phyloP scores from a whole-genome alignment of 2,113 vertebrate genomes.

The Otus sunia region DNA sequence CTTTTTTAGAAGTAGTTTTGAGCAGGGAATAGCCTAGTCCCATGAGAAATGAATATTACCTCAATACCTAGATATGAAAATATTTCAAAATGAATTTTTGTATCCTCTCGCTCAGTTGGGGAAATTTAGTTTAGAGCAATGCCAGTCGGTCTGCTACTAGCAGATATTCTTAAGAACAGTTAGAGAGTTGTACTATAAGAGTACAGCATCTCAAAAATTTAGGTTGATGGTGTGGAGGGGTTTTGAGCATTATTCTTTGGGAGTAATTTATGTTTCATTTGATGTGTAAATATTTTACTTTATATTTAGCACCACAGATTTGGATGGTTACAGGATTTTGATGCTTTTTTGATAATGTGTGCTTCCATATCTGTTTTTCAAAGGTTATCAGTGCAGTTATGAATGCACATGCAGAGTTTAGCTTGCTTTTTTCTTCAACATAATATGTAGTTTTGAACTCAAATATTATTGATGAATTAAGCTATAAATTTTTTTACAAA shows the following conservation, averaged over 20 bases:
- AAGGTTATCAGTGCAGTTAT: neutral
- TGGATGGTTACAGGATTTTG: neutral
- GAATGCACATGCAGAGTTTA: neutral
- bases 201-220: neutral
- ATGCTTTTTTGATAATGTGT: neutral
- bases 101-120: neutral
- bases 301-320: neutral
- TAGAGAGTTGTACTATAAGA: neutral
- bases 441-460: neutral
- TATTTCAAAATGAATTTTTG: neutral
- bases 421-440: neutral
- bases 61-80: neutral
- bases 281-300: neutral
- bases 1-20: constrained; percentile 3
- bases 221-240: neutral
- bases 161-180: neutral
- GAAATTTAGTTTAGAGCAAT: neutral
- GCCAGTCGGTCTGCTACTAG: neutral
- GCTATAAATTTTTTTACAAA: neutral
- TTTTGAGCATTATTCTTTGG: neutral
- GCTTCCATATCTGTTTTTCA: neutral
- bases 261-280: neutral
- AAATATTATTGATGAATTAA: neutral
- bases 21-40: neutral
- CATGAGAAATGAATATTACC: neutral